Evolutionary conservation across 1,140 invertebrate species (phyloP), one percentile per base, ranked within the genome.

Genomic region (Drosophila carrolli): DNA sequence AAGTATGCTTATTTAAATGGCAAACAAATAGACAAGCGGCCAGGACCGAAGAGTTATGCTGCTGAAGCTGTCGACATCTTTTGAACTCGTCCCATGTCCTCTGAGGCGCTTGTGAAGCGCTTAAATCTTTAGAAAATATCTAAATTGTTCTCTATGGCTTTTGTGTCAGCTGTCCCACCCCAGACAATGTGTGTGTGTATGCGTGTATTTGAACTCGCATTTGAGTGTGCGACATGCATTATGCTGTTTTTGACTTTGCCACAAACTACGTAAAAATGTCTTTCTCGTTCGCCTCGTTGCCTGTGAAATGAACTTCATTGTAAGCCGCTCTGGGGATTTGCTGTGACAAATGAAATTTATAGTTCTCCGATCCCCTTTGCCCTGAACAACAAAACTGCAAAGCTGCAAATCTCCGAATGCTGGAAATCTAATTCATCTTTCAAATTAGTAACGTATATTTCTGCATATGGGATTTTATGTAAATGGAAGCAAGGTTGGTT

Each of bases 321-420:
- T 88, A 83, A 89, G 79, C 79, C 75, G 61, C 66, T 78, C 76
- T 76, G 47, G 72, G 80, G 83, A 76, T 88, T 88, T 80, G 71
- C 83, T 89, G 76, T 89, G 83, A 88, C 83, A 88, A 88, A 88
- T 88, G 84, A 89, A 86, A 88, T 89, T 88, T 88, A 88, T 88
- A 80, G 83, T 83, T 74, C 76, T 84, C 67, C 75, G 68, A 73
- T 73, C 78, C 73, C 61, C 43, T 43, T 38, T 23, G 32, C 56
- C 23, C 43, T 29, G 19, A 11, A 58, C 13, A 37, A 19, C 48
- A 54, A 50, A 88, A 78, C 76, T 83, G 83, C 83, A 88, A 61
- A 68, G 67, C 70, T 73, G 84, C 84, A 83, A 86, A 83, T 89
- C 76, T 88, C 80, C 58, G 65, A 53, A 50, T 77, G 44, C 56